A percentile compares a stretch with the other conserved stretches of the same genome.
Evolutionary conservation across 2,888 invertebrate genomes (phyloP).

Genomic region (Magallana nippona): DNA sequence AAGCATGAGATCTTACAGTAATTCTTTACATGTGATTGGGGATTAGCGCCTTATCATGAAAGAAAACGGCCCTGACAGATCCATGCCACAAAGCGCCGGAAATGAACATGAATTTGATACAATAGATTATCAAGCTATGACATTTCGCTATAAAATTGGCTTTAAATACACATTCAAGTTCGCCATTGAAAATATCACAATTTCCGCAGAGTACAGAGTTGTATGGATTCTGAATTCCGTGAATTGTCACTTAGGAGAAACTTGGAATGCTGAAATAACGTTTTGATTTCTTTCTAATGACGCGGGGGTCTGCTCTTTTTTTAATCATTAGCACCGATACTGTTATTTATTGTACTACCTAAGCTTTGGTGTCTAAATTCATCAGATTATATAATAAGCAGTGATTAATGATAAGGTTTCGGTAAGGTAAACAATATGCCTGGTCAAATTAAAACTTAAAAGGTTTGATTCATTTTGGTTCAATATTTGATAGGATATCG

Average conservation of each 20-base stretch:
- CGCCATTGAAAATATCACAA: slow-evolving; percentile 3
- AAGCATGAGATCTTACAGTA: slow-evolving; percentile 13
- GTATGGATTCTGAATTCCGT: not conserved
- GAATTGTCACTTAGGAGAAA: not conserved
- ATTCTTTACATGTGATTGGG: not conserved
- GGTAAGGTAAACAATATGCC: too few relatives aligned
- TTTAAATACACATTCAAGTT: not conserved
- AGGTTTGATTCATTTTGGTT: too few relatives aligned
- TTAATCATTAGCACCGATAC: too few relatives aligned
- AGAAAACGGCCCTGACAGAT: not conserved
- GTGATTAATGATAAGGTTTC: too few relatives aligned
- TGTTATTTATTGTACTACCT: too few relatives aligned
- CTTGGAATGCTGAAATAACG: not conserved
- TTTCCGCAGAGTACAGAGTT: not conserved
- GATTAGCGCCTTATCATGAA: slow-evolving; percentile 22
- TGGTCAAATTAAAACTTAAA: too few relatives aligned
- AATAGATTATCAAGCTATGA: slow-evolving; percentile 1
- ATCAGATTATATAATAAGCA: too few relatives aligned
- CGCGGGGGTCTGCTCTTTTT: not conserved
- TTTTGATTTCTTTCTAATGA: not conserved
- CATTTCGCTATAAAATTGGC: slow-evolving; percentile 6
- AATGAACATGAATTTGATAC: slow-evolving; percentile 30
- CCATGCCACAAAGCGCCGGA: not conserved
- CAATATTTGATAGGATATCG: too few relatives aligned
- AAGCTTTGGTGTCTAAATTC: too few relatives aligned